Conservation (phyloP, 2,888 invertebrate genomes). For the Oxyteleia sp. region DNA sequence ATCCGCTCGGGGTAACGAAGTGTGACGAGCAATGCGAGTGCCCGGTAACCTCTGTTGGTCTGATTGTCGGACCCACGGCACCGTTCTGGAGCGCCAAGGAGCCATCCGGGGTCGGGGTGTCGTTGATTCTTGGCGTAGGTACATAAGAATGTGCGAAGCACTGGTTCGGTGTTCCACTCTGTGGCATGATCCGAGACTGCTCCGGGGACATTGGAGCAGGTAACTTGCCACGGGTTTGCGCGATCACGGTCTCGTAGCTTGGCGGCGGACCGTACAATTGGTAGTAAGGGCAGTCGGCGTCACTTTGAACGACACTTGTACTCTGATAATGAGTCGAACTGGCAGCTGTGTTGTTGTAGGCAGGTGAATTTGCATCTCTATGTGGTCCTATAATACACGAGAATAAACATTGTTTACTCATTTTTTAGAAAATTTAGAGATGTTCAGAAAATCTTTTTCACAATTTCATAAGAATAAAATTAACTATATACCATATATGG, state of each 20-base stretch:
- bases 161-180: conserved; percentile 75
- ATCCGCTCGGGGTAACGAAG: conserved; percentile 49
- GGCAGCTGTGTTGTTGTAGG: too few relatives aligned
- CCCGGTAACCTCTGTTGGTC: conserved; percentile 67
- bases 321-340: too few relatives aligned
- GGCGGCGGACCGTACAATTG: conserved; percentile 88
- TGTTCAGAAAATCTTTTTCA: too few relatives aligned
- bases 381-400: too few relatives aligned
- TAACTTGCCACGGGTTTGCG: conserved; percentile 84
- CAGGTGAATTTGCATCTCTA: too few relatives aligned
- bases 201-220: conserved; percentile 83
- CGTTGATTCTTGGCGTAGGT: conserved; percentile 69
- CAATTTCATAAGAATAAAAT: too few relatives aligned
- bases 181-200: conserved; percentile 73
- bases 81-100: conserved; percentile 68
- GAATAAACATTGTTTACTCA: too few relatives aligned
- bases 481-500: too few relatives aligned
- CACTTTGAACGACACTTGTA: too few relatives aligned
- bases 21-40: conserved; percentile 76
- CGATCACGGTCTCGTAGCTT: conserved; percentile 88
- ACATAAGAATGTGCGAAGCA: conserved; percentile 81
- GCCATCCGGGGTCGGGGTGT: conserved; percentile 45
- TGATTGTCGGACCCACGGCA: conserved; percentile 69
- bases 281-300: conserved; percentile 87
- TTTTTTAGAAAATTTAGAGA: too few relatives aligned